Base-by-base conservation (phyloP, 2,113 vertebrate species). In the Ploceus nigricollis region DNA sequence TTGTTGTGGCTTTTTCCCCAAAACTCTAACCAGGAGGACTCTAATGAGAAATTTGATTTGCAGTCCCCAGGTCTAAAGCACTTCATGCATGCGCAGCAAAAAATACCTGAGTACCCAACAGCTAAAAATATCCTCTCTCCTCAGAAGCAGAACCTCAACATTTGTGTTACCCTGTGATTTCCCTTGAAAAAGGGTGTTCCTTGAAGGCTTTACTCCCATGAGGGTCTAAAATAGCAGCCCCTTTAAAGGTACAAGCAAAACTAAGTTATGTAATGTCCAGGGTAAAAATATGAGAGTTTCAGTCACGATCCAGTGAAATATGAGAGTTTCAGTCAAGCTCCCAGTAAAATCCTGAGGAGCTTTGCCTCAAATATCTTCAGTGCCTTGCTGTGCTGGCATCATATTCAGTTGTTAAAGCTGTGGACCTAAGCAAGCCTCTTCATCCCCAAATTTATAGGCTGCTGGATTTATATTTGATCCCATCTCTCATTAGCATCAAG, bases 401-500 rank as follows among this genome's bases (percentile, higher is more conserved):
- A 42, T 19, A 44, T 37, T 69, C 33, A 31, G 12, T 44, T 57
- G 27, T 64, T 69, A 82, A 89, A 92, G 50, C 39, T 90, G 63
- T 58, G 63, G 30, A 82, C 86, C 63, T 73, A 33, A 76, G 48
- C 18, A 92, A 63, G 25, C 37, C 31, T 87, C 53, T 60, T 77
- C 7, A 3, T 57, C 54, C 60, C 80, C 28, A 82, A 19, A 93
- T 82, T 75, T 81, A 65, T 22, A 89, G 37, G 53, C 61, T 84
- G 28, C 11, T 60, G 37, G 37, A 82, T 87, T 84, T 93, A 84
- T 90, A 84, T 87, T 81, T 85, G 76, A 87, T 96, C 73, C 92
- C 57, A 84, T 15, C 10, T 90, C 65, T 93, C 90, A 95, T 92
- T 87, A 92, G 17, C 69, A 75, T 82, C 57, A 76, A 76, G 77